Conservation (phyloP, 1,140 invertebrate species). For the Trypoxylus dichotomus region DNA sequence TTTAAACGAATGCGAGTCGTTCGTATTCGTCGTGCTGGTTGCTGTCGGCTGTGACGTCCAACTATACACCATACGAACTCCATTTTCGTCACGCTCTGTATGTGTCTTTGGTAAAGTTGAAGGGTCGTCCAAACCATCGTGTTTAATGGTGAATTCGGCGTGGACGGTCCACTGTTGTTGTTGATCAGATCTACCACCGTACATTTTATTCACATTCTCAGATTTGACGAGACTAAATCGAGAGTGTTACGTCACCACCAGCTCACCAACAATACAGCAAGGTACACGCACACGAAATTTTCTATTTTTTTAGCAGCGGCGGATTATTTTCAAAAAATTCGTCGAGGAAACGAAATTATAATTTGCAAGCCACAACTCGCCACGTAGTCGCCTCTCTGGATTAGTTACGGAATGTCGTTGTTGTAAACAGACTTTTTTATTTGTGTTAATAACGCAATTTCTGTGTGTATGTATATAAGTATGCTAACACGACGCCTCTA, state of each 20-base stretch:
- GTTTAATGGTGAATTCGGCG: conserved; percentile 62
- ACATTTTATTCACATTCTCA: conserved; percentile 34
- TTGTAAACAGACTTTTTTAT: conserved; percentile 6
- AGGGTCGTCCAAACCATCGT: conserved; percentile 45
- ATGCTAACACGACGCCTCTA: conserved; percentile 10
- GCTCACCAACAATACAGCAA: conserved; percentile 28
- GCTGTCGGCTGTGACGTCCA: conserved; percentile 49
- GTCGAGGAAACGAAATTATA: neutral
- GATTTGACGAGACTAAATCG: neutral
- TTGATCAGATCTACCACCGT: conserved; percentile 31
- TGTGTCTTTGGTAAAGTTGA: conserved; percentile 42
- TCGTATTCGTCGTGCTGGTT: conserved; percentile 30
- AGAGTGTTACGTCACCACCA: conserved; percentile 30
- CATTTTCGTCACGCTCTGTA: conserved; percentile 51
- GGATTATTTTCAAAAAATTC: neutral
- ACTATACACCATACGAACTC: conserved; percentile 58
- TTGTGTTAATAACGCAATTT: neutral
- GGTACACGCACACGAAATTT: conserved; percentile 29
- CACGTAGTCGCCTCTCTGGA: conserved; percentile 13
- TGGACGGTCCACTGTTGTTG: conserved; percentile 61
- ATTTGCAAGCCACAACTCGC: conserved; percentile 1
- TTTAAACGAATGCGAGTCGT: conserved; percentile 22
- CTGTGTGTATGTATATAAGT: neutral
- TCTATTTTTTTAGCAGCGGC: conserved; percentile 20
- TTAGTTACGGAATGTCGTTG: neutral